Percentiles rank a stretch among this genome's conserved stretches.
Conservation (phyloP, 1,140 invertebrate species). For the Sycophila sp. region DNA sequence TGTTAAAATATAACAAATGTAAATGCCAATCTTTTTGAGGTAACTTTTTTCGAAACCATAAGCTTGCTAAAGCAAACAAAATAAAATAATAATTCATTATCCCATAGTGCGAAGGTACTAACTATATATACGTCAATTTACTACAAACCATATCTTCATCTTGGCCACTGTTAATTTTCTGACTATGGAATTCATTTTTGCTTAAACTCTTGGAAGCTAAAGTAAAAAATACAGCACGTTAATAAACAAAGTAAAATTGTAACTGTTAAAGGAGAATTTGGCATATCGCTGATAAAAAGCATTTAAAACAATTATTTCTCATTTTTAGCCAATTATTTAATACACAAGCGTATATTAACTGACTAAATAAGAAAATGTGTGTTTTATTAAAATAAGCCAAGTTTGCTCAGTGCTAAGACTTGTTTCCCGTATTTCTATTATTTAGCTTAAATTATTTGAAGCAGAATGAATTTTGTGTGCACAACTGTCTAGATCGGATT, state of each 20-base stretch:
- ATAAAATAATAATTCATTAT: slow-evolving; percentile 11
- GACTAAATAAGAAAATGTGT: neutral
- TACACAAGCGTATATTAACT: neutral
- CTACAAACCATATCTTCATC: slow-evolving; percentile 60
- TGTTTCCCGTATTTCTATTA: too few species aligned
- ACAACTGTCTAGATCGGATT: neutral
- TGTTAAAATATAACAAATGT: slow-evolving; percentile 73
- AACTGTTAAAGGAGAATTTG: too few species aligned
- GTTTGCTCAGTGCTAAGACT: neutral
- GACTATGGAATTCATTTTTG: slow-evolving; percentile 49
- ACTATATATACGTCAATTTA: slow-evolving; percentile 37
- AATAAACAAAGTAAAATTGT: too few species aligned
- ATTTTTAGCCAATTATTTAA: slow-evolving; percentile 45
- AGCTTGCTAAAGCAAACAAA: slow-evolving; percentile 70
- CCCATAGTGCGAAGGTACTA: neutral
- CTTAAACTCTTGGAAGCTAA: too few species aligned
- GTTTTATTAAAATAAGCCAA: neutral
- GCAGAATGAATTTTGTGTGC: neutral
- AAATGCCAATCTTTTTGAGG: slow-evolving; percentile 68
- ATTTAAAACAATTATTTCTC: slow-evolving; percentile 50
- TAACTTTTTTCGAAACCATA: slow-evolving; percentile 71
- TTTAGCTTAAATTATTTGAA: too few species aligned
- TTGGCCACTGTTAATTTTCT: slow-evolving; percentile 55
- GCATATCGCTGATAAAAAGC: too few species aligned
- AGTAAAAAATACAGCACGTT: too few species aligned